Evolutionary conservation across 1,140 invertebrate genomes (phyloP), one percentile per base, ranked within the genome.

Genomic region (Drosophila mojavensis): DNA sequence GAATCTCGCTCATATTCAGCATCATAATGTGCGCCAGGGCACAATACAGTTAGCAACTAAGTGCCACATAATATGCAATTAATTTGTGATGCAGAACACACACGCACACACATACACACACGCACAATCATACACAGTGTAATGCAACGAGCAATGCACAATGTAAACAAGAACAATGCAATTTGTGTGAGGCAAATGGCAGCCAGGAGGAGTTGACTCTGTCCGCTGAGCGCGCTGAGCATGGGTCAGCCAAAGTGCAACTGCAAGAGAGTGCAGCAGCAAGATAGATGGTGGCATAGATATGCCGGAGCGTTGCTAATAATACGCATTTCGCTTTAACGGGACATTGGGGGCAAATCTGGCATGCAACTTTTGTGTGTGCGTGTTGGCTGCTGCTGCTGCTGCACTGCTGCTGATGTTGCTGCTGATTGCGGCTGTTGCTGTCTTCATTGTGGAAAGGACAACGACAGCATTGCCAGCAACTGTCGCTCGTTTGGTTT

Each of bases 311-410:
- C 63, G 65, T 56, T 55, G 74, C 74, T 79, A 79, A 76, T 79
- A 79, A 79, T 79, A 79, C 53, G 73, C 77, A 69, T 56, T 73
- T 63, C 41, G 68, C 54, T 76, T 76, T 72, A 77, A 77, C 77
- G 77, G 77, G 59, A 79, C 77, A 77, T 77, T 77, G 64, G 77
- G 60, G 62, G 58, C 77, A 72, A 76, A 73, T 67, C 72, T 75
- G 73, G 73, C 66, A 70, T 75, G 65, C 71, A 62, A 50, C 58
- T 56, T 51, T 63, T 50, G 15, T 65, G 17, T 59, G 53, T 36
- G 36, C 11, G 36, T 50, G 64, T 30, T 15, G 58, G 66, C 50
- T 13, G 26, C 10, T 4, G 15, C 3, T 48, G 17, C 17, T 17
- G 17, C 17, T 17, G 17, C 17, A 17, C 47, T 26, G 65, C 47